Evolutionary conservation across 1,140 invertebrate species (phyloP).

Genomic region (Papilio helenus): DNA sequence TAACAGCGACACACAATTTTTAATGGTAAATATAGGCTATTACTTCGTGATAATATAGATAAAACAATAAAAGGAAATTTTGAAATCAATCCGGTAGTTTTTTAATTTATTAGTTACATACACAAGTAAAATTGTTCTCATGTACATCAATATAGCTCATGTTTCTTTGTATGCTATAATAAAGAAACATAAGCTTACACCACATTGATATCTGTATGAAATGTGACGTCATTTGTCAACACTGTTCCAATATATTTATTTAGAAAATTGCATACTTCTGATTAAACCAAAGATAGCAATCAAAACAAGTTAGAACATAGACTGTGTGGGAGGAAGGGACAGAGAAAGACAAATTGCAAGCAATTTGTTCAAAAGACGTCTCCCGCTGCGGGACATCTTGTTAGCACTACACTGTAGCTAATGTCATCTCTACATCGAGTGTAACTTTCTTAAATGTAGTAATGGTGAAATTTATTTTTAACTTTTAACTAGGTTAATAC

Average conservation of each 20-base stretch:
- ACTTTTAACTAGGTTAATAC: not conserved
- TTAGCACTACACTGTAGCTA: slow-evolving; percentile 3
- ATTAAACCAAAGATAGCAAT: slow-evolving; percentile 14
- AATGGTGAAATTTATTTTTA: not conserved
- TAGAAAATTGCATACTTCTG: not conserved
- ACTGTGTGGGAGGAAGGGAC: slow-evolving; percentile 6
- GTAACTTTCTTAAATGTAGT: not conserved
- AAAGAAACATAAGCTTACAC: too few relatives aligned
- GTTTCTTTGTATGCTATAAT: too few relatives aligned
- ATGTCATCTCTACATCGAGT: not conserved
- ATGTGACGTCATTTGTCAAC: too few relatives aligned
- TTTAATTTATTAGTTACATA: too few relatives aligned
- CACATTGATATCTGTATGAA: too few relatives aligned
- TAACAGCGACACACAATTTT: too few relatives aligned
- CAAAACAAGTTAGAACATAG: not conserved
- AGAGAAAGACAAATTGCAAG: slow-evolving; percentile 23
- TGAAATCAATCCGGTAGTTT: too few relatives aligned
- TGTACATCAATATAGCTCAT: too few relatives aligned
- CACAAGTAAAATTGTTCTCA: too few relatives aligned
- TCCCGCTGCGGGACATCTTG: not conserved
- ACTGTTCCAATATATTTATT: not conserved
- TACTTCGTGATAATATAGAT: too few relatives aligned
- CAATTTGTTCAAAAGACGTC: slow-evolving; percentile 1
- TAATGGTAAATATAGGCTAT: too few relatives aligned
- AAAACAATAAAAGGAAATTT: too few relatives aligned